phyloP scores from a whole-genome alignment of 2,797 vertebrate genomes.

The Pseudochirops cupreus region DNA sequence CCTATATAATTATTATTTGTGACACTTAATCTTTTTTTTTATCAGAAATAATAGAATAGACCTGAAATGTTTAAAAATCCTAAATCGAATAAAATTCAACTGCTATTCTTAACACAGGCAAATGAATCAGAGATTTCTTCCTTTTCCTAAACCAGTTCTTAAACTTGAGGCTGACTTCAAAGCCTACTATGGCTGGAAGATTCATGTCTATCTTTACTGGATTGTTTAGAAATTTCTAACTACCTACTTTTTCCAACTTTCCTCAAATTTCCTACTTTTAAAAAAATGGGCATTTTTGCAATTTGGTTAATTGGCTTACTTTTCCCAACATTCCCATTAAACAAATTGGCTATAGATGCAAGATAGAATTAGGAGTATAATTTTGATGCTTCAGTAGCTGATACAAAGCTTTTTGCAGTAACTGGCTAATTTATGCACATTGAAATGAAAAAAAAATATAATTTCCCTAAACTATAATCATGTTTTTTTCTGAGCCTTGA shows the following conservation, averaged over 20 bases:
- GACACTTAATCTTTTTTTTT: conserved; percentile 61
- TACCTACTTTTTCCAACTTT: not conserved
- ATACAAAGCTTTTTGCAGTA: conserved; percentile 39
- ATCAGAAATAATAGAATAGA: conserved; percentile 52
- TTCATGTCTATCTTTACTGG: conserved; percentile 48
- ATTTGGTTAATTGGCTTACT: conserved; percentile 25
- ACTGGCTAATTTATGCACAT: conserved; percentile 60
- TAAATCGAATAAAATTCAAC: conserved; percentile 51
- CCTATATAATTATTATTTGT: conserved; percentile 52
- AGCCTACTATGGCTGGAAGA: conserved; percentile 1
- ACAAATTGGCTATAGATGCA: not conserved
- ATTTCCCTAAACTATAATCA: conserved; percentile 58
- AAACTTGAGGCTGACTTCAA: conserved; percentile 47
- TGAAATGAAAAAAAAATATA: conserved; percentile 50
- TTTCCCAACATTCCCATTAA: not conserved
- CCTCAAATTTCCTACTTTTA: conserved; percentile 12
- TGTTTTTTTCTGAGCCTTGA: not conserved
- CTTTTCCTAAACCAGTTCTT: conserved; percentile 32
- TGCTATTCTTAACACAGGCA: conserved; percentile 8
- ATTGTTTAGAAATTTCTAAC: conserved; percentile 17
- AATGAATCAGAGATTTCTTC: conserved; percentile 44
- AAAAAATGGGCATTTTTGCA: conserved; percentile 37
- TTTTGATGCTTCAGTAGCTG: conserved; percentile 30
- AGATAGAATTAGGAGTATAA: conserved; percentile 35
- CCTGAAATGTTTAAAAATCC: conserved; percentile 51